Percentiles rank a stretch among this genome's conserved stretches.
phyloP scores from a whole-genome alignment of 1,140 invertebrate species.

The Physella acuta region DNA sequence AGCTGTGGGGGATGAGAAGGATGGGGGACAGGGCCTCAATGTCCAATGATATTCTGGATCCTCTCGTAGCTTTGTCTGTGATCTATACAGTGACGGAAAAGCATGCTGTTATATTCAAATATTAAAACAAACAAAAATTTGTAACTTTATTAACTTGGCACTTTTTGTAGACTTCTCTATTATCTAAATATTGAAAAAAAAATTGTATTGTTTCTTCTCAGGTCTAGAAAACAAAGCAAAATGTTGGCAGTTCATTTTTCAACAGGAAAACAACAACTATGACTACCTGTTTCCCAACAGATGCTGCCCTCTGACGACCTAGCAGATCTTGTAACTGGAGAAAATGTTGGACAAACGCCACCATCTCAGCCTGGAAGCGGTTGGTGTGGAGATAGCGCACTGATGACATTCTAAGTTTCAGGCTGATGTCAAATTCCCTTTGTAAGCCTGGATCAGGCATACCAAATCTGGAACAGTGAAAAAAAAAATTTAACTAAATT shows the following conservation, averaged over 20 bases:
- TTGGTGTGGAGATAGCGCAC: slow-evolving; percentile 94
- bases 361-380: slow-evolving; percentile 84
- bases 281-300: slow-evolving; percentile 58
- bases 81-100: slow-evolving; percentile 42
- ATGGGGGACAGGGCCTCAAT: slow-evolving; percentile 79
- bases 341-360: slow-evolving; percentile 84
- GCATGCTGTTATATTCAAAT: too few species aligned
- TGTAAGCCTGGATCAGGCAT: slow-evolving; percentile 58
- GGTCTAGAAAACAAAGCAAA: too few species aligned
- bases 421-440: slow-evolving; percentile 73
- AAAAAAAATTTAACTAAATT: too few species aligned
- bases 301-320: slow-evolving; percentile 63
- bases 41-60: slow-evolving; percentile 68
- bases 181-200: too few species aligned
- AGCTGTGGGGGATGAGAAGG: slow-evolving; percentile 83
- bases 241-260: too few species aligned
- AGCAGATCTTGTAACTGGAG: slow-evolving; percentile 77
- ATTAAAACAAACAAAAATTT: too few species aligned
- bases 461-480: slow-evolving; percentile 55
- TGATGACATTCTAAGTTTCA: slow-evolving; percentile 65
- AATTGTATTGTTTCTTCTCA: too few species aligned
- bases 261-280: too few species aligned
- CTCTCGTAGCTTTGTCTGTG: slow-evolving; percentile 50
- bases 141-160: too few species aligned
- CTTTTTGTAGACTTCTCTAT: too few species aligned